phyloP scores from a whole-genome alignment of 2,797 vertebrate species.

The Lutjanus campechanus region DNA sequence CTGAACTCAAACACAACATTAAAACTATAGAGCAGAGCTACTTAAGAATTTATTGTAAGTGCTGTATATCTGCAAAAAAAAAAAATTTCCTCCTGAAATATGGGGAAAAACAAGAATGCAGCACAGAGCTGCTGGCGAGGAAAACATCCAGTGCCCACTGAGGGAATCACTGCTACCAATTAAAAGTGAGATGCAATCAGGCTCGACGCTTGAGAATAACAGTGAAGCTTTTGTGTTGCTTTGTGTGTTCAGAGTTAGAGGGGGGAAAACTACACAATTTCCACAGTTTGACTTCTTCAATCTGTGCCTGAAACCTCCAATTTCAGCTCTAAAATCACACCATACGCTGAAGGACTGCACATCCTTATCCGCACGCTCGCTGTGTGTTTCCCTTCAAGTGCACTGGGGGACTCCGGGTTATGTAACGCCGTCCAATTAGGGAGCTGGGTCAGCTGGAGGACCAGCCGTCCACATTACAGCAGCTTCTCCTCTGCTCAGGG shows the following conservation, averaged over 20 bases:
- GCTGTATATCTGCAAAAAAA: constrained; percentile 8
- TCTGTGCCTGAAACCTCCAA: not conserved
- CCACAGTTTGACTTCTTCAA: not conserved
- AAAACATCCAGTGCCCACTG: constrained; percentile 29
- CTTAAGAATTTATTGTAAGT: constrained; percentile 17
- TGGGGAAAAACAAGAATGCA: constrained; percentile 1
- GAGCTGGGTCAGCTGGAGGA: constrained; percentile 62
- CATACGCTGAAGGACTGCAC: constrained; percentile 28
- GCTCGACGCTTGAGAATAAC: constrained; percentile 38
- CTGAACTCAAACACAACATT: constrained; percentile 42
- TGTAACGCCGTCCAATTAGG: constrained; percentile 67
- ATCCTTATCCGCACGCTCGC: constrained; percentile 15
- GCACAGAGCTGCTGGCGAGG: constrained; percentile 25
- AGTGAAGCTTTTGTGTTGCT: constrained; percentile 2
- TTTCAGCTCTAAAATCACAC: not conserved
- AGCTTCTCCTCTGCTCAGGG: constrained; percentile 35
- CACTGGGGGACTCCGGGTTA: constrained; percentile 55
- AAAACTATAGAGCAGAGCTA: constrained; percentile 1
- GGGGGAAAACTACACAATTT: not conserved
- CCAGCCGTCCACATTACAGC: constrained; percentile 37
- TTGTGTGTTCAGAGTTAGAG: not conserved
- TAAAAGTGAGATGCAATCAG: constrained; percentile 55
- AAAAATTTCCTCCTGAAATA: not conserved
- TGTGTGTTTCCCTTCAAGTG: constrained; percentile 47
- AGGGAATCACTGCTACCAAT: constrained; percentile 55